These are phyloP conservation scores for Lepidocolaptes lacrymiger DNA, from an alignment of 2,797 vertebrate species.

Conservation along the genomic window DNA sequence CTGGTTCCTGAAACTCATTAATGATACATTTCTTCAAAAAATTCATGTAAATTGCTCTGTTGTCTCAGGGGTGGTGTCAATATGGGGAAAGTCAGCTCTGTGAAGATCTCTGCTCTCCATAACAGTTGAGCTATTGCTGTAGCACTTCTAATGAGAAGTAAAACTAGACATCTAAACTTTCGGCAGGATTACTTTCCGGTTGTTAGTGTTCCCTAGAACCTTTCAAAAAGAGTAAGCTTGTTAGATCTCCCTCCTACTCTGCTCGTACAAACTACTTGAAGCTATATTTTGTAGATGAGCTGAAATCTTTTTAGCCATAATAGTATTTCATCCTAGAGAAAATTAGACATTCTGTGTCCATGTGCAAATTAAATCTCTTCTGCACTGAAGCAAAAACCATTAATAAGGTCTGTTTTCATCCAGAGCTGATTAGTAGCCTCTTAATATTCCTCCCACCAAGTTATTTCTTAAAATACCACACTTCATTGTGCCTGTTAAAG, in stretches of 20 bases:
- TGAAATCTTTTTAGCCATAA: neutral
- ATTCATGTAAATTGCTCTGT: accelerated
- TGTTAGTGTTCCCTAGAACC: neutral
- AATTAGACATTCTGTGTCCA: neutral
- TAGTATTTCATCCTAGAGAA: neutral
- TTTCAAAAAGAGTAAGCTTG: neutral
- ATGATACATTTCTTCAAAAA: neutral
- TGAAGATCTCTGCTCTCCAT: neutral
- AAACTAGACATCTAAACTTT: neutral
- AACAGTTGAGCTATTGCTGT: neutral
- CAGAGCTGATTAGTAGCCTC: conserved; percentile 18
- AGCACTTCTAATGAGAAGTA: neutral
- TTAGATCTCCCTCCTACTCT: accelerated
- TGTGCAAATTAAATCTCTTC: neutral
- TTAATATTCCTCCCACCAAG: accelerated
- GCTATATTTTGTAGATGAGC: neutral
- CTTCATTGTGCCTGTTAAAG: conserved; percentile 70
- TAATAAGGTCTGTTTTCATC: neutral
- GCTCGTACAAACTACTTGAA: neutral
- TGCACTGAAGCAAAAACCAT: conserved; percentile 2
- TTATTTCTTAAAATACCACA: conserved; percentile 70
- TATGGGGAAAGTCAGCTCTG: neutral
- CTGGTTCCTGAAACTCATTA: neutral
- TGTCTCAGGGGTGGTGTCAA: accelerated
- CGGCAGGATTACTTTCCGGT: neutral